Conservation (phyloP, 1,140 invertebrate species). For the Leptoteleia sp. region DNA sequence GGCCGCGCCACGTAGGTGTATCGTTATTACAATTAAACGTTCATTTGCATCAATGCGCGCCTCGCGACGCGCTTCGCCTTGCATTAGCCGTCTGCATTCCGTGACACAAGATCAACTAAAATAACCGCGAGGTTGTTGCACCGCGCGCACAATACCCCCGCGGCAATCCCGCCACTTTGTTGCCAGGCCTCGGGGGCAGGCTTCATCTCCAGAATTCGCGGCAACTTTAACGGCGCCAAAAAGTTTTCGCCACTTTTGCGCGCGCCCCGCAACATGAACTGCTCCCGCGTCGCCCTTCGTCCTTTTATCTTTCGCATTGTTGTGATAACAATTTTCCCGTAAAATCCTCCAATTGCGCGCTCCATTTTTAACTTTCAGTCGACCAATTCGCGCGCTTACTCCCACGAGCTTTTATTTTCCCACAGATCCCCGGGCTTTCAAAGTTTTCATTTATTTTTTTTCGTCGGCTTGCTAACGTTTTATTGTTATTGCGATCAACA, state of each 20-base stretch:
- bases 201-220: slow-evolving; percentile 6
- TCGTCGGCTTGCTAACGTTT: too few species aligned
- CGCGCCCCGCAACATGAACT: slow-evolving; percentile 11
- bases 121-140: slow-evolving; percentile 78
- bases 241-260: slow-evolving; percentile 23
- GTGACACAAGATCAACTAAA: slow-evolving; percentile 74
- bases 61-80: slow-evolving; percentile 37
- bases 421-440: too few species aligned
- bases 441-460: too few species aligned
- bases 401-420: too few species aligned
- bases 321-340: not conserved
- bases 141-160: slow-evolving; percentile 60
- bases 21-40: slow-evolving; percentile 45
- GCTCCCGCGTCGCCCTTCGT: slow-evolving; percentile 4
- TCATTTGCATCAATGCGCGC: slow-evolving; percentile 57
- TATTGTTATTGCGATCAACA: too few species aligned
- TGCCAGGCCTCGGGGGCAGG: slow-evolving; percentile 22
- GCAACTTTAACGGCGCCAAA: slow-evolving; percentile 12
- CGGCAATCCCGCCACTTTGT: slow-evolving; percentile 25
- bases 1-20: slow-evolving; percentile 19
- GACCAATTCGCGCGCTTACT: too few species aligned
- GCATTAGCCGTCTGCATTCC: slow-evolving; percentile 70
- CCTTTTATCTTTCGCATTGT: slow-evolving; percentile 2
- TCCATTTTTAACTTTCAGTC: not conserved
- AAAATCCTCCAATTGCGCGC: not conserved